Evolutionary conservation across 2,113 vertebrate species (phyloP), one percentile per base, ranked within the genome.

Genomic region (Oriolus oriolus): DNA sequence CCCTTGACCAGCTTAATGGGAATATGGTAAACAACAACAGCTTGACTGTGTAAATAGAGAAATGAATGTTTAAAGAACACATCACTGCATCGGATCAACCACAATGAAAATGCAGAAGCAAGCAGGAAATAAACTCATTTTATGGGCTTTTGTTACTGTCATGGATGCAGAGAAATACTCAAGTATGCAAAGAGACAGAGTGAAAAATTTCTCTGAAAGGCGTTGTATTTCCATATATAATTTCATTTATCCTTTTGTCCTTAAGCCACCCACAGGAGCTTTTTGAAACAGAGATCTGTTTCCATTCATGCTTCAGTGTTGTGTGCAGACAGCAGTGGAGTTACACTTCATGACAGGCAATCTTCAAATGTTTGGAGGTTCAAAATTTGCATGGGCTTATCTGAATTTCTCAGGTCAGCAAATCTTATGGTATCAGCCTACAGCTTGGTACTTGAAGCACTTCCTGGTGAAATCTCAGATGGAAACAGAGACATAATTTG

Each of bases 351-450:
- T 66, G 84, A 91, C 84, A 96, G 65, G 35, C 63, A 82, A 86
- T 87, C 90, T 94, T 97, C 95, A 95, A 87, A 83, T 78, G 15
- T 54, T 92, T 88, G 27, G 65, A 52, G n/a, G 64, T 93, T 97
- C 93, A 96, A 93, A 95, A 81, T 80, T 70, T 93, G 11, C 20
- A 63, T 23, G 31, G 22, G 73, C 78, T 96, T 97, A 96, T 97
- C 95, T 94, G 90, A 93, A 93, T 74, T 94, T 93, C 73, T 90
- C 84, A 94, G 82, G 84, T 94, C 90, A 96, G 95, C 65, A 90
- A 10, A 90, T 95, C 81, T 93, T 81, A 50, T 52, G 22, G n/a
- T 96, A 93, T 96, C 95, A 97, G 81, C 68, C 91, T 86, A 74
- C 68, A 76, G 61, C 61, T 57, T 87, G 78, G 81, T 84, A 88